These are phyloP conservation scores for Trachelus iudaicus DNA, from an alignment of 2,888 invertebrate genomes.

Conservation along the genomic window DNA sequence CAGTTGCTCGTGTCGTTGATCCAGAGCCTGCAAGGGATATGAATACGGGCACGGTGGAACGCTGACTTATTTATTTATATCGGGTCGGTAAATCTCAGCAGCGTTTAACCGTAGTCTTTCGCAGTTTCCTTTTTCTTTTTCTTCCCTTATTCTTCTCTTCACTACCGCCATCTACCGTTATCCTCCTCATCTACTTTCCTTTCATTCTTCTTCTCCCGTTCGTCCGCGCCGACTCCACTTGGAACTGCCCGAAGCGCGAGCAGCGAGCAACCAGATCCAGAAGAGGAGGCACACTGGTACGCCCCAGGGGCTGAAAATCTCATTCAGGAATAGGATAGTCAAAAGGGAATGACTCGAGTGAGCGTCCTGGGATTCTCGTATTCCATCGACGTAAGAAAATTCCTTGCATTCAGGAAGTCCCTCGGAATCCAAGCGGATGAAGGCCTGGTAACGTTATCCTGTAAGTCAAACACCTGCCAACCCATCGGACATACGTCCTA, in stretches of 20 bases:
- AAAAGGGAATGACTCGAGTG: neutral
- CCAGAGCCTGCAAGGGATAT: slow-evolving; percentile 17
- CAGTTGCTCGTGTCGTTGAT: neutral
- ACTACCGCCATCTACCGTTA: slow-evolving; percentile 2
- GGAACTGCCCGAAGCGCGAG: neutral
- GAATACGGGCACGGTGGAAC: slow-evolving; percentile 17
- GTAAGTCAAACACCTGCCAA: neutral
- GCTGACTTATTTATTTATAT: slow-evolving; percentile 47
- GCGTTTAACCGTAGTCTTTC: slow-evolving; percentile 34
- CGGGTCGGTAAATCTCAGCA: slow-evolving; percentile 37
- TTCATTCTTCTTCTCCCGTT: neutral
- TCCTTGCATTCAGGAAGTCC: neutral
- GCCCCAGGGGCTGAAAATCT: neutral
- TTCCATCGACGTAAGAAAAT: neutral
- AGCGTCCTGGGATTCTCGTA: neutral
- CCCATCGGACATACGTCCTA: neutral
- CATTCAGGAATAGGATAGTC: neutral
- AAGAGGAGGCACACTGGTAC: neutral
- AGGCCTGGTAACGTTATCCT: neutral
- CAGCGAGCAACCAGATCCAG: neutral
- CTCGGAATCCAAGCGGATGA: neutral
- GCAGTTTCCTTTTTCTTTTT: slow-evolving; percentile 18
- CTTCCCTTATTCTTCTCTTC: neutral
- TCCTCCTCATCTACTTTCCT: slow-evolving; percentile 6
- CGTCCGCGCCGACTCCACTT: neutral